Percentiles rank a stretch among this genome's conserved stretches.
Evolutionary conservation across 2,797 vertebrate species (phyloP).

Genomic region (Apogon hyalosoma): DNA sequence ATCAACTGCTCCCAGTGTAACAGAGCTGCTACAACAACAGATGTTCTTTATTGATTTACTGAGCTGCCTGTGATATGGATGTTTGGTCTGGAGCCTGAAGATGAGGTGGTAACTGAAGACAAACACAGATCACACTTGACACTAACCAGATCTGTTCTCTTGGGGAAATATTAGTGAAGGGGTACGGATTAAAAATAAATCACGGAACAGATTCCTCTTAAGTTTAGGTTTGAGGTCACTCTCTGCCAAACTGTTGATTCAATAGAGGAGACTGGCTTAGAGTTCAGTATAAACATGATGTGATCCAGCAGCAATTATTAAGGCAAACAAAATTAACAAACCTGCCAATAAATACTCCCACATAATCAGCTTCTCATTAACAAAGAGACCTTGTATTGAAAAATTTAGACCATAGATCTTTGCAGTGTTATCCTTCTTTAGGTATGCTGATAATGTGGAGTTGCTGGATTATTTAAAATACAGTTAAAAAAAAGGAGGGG

Average conservation of each 20-base stretch:
- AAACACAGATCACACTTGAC: constrained; percentile 52
- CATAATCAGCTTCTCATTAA: constrained; percentile 65
- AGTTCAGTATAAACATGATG: constrained; percentile 42
- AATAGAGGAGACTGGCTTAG: constrained; percentile 20
- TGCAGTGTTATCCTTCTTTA: constrained; percentile 8
- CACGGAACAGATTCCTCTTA: constrained; percentile 22
- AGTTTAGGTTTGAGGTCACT: constrained; percentile 52
- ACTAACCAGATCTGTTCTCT: constrained; percentile 50
- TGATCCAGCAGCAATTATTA: constrained; percentile 28
- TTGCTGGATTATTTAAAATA: constrained; percentile 17
- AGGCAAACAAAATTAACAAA: constrained; percentile 29
- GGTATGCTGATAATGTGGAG: constrained; percentile 32
- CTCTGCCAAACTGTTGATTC: constrained; percentile 49
- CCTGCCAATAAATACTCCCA: constrained; percentile 40
- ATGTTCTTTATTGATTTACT: constrained; percentile 27
- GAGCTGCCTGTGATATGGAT: constrained; percentile 4
- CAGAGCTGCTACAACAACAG: constrained; percentile 30
- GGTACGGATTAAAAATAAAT: constrained; percentile 36
- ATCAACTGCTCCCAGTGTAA: constrained; percentile 23
- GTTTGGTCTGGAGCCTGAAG: constrained; percentile 47
- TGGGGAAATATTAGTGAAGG: constrained; percentile 19
- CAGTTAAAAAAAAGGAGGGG: constrained; percentile 6
- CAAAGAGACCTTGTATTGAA: constrained; percentile 55
- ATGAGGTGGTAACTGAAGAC: constrained; percentile 35
- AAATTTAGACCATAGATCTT: constrained; percentile 15